Base-by-base conservation (phyloP, 1,140 invertebrate genomes). In the Brachionus rubens region DNA sequence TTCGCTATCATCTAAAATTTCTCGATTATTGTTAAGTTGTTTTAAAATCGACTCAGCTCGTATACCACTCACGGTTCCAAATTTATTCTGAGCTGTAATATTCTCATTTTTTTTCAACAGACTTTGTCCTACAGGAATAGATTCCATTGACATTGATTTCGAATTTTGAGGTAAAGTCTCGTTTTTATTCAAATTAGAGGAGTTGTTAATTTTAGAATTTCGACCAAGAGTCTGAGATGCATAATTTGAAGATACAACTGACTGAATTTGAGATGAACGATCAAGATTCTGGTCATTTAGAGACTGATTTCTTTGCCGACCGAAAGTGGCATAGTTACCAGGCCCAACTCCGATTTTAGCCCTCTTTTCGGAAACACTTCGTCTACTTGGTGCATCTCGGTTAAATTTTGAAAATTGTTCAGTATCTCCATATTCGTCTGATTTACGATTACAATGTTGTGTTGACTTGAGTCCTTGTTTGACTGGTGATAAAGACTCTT, bases 311-410 rank as follows among this genome's bases (percentile, higher is more conserved):
- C 54, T 59, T 14, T 36, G 16, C 33, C 36, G 54, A 16, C 54
- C 54, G 36, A 16, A 59, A 59, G 54, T 59, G 12, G 54, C 54
- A 36, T 40, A 72, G 1, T 24, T 48, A 48, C 24, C 24, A 3
- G 43, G 28, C 6, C 48, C 40, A 26, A 14, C 9, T 1, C 46
- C 46, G 4, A 48, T 1, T 41, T 72, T 72, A 10, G 19, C 16
- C 2, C 72, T 14, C 16, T 76, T 76, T 36, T 76, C 72, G 4
- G 48, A 56, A 21, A 76, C 41, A 47, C 72, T 76, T 36, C 52
- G 50, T 56, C 72, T 76, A 26, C 40, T 46, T 24, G 72, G 48
- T 30, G 72, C 72, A 62, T 76, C 52, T 30, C 72, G 48, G 19
- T 76, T 76, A 56, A 76, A 76, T 43, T 36, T 19, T 24, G 59